phyloP scores from a whole-genome alignment of 2,888 invertebrate genomes.

The Conistra vaccinii region DNA sequence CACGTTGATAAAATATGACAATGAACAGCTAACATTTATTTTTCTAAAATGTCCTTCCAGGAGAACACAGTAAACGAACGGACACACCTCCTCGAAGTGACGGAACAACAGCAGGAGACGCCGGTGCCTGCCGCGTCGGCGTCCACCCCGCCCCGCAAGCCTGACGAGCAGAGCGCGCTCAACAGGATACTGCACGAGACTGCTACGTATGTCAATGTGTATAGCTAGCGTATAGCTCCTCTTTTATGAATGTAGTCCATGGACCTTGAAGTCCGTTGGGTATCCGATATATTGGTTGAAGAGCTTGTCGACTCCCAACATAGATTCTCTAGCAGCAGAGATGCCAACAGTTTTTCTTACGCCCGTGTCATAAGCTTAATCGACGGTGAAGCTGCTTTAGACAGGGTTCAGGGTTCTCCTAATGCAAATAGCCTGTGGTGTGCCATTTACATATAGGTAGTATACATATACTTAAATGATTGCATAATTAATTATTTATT shows the following conservation, averaged over 20 bases:
- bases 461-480: too few relatives aligned
- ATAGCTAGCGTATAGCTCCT: background rate
- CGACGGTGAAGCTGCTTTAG: too few relatives aligned
- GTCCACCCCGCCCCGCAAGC: slow-evolving; percentile 94
- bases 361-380: too few relatives aligned
- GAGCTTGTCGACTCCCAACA: background rate
- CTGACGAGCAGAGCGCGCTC: slow-evolving; percentile 97
- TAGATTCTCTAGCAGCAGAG: background rate
- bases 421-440: too few relatives aligned
- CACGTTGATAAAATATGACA: too few relatives aligned
- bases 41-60: slow-evolving; percentile 69
- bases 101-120: slow-evolving; percentile 92
- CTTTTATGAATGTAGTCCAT: background rate
- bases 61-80: slow-evolving; percentile 92
- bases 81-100: slow-evolving; percentile 95
- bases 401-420: too few relatives aligned
- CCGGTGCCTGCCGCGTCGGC: slow-evolving; percentile 90
- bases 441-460: background rate
- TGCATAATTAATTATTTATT: too few relatives aligned
- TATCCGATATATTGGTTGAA: background rate
- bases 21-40: background rate
- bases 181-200: slow-evolving; percentile 97
- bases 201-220: too few relatives aligned
- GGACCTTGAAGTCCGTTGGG: background rate
- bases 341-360: too few relatives aligned